Conservation (phyloP, 2,113 vertebrate genomes). For the Chaetodon auriga region DNA sequence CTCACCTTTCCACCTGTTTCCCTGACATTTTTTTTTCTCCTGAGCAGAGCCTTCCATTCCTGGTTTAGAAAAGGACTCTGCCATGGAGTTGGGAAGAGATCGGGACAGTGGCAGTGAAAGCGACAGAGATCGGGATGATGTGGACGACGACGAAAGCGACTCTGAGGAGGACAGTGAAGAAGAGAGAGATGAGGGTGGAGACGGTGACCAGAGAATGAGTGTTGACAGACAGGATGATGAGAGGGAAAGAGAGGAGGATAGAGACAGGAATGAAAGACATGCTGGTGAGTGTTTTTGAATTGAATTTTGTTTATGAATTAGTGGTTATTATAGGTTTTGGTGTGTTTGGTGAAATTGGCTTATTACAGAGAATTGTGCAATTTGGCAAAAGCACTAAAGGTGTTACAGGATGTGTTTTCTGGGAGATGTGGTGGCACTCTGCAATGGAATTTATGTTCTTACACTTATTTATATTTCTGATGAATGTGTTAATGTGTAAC, state of each 20-base stretch:
- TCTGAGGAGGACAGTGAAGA: slow-evolving; percentile 91
- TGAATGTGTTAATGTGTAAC: background rate
- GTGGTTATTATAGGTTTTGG: background rate
- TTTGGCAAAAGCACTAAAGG: background rate
- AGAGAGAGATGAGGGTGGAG: slow-evolving; percentile 84
- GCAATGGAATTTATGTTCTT: background rate
- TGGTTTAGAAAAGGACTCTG: slow-evolving; percentile 68
- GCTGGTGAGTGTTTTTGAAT: slow-evolving; percentile 56
- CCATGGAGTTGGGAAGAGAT: slow-evolving; percentile 89
- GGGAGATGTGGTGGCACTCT: background rate
- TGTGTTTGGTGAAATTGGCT: background rate
- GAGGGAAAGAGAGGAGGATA: slow-evolving; percentile 65
- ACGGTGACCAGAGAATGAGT: slow-evolving; percentile 67
- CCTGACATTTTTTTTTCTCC: background rate
- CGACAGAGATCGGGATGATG: slow-evolving; percentile 87
- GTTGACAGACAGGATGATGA: slow-evolving; percentile 72
- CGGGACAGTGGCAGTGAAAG: slow-evolving; percentile 92
- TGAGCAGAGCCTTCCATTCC: slow-evolving; percentile 70
- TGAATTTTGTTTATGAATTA: background rate
- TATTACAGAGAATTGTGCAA: background rate
- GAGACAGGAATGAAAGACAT: slow-evolving; percentile 65
- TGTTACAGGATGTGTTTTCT: background rate
- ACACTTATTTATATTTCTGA: background rate
- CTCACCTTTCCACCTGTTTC: background rate
- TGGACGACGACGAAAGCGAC: slow-evolving; percentile 88